Conservation (phyloP, 2,113 vertebrate species). For the Halichoerus grypus region DNA sequence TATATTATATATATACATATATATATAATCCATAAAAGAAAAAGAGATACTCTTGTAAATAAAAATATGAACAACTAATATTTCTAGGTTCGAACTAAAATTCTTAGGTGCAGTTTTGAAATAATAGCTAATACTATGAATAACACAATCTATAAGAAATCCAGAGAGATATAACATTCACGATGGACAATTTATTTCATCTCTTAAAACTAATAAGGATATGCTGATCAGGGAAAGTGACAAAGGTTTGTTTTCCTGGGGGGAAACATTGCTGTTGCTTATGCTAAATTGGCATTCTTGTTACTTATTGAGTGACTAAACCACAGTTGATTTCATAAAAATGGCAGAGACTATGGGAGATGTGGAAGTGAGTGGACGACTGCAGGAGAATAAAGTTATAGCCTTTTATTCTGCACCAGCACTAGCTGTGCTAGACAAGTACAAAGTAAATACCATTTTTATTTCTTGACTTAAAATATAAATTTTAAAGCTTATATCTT, state of each 20-base stretch:
- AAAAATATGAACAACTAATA: background rate
- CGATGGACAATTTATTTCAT: background rate
- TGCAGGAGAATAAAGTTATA: background rate
- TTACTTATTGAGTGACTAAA: background rate
- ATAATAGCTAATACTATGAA: background rate
- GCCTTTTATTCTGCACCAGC: background rate
- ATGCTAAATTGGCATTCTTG: background rate
- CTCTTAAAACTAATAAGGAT: background rate
- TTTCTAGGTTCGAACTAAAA: background rate
- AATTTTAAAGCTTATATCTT: background rate
- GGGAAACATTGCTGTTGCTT: background rate
- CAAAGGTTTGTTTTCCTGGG: background rate
- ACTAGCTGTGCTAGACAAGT: background rate
- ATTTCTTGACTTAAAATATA: background rate
- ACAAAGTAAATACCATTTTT: background rate
- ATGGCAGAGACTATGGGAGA: background rate
- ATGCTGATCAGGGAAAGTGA: background rate
- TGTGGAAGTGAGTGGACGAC: fast-evolving
- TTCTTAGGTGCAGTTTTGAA: background rate
- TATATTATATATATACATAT: too few species aligned
- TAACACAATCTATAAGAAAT: background rate
- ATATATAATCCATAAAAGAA: background rate
- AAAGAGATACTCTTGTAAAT: background rate
- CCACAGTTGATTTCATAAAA: background rate
- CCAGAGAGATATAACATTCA: background rate